phyloP scores from a whole-genome alignment of 2,113 vertebrate species.

The Orcinus orca region DNA sequence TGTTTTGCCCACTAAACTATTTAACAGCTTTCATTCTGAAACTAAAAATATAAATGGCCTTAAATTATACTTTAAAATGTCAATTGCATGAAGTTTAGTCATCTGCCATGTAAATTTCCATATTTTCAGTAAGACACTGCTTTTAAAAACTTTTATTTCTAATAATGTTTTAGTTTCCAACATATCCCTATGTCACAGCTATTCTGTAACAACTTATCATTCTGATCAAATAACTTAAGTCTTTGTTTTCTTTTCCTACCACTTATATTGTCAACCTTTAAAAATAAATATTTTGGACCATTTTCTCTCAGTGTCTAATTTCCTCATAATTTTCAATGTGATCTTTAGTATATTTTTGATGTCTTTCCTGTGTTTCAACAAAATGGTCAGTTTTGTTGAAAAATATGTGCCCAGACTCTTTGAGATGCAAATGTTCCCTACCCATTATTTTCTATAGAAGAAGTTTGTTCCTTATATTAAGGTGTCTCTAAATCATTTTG shows the following conservation, averaged over 20 bases:
- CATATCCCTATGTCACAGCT: not conserved
- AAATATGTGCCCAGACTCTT: not conserved
- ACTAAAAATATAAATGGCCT: not conserved
- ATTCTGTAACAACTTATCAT: not conserved
- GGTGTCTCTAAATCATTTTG: not conserved
- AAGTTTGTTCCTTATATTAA: not conserved
- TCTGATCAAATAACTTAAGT: not conserved
- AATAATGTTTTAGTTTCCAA: not conserved
- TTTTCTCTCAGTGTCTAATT: not conserved
- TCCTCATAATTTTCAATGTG: not conserved
- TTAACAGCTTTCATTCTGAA: constrained; percentile 7
- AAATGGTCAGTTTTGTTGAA: not conserved
- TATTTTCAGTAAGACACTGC: not conserved
- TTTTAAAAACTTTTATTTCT: constrained; percentile 21
- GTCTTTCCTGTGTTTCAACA: not conserved
- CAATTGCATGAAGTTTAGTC: not conserved
- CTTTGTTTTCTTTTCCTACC: not conserved
- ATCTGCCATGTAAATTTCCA: not conserved
- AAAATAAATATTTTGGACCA: not conserved
- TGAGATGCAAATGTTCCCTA: not conserved
- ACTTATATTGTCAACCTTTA: not conserved
- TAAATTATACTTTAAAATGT: not conserved
- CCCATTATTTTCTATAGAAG: not conserved
- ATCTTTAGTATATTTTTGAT: not conserved
- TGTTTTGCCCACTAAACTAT: constrained; percentile 24